These are phyloP conservation scores for Carabus problematicus DNA, from an alignment of 2,888 invertebrate species.

Conservation along the genomic window DNA sequence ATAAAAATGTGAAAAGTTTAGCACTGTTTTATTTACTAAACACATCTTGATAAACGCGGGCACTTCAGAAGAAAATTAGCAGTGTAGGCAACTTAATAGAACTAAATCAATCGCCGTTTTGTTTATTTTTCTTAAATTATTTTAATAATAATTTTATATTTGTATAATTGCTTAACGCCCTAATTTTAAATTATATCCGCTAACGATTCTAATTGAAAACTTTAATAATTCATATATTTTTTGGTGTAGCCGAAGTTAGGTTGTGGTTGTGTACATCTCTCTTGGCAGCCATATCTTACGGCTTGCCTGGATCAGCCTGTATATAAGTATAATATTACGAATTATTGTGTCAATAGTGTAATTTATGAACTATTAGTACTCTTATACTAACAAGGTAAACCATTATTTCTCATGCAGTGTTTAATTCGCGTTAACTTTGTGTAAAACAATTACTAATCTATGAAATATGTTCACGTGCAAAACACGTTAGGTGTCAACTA, in stretches of 20 bases:
- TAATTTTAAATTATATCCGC: no score
- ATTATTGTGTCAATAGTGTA: slow-evolving; percentile 1
- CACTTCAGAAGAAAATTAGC: no score
- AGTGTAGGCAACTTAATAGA: no score
- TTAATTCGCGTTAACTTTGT: not conserved
- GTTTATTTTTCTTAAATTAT: no score
- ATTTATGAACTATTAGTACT: slow-evolving; percentile 11
- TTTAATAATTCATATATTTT: no score
- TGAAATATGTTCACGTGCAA: slow-evolving; percentile 33
- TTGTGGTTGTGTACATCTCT: not conserved
- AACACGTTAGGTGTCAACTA: slow-evolving; percentile 1
- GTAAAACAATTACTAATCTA: not conserved
- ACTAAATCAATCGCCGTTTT: no score
- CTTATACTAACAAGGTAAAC: slow-evolving; percentile 18
- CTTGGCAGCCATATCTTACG: slow-evolving; percentile 22
- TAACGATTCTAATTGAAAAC: no score
- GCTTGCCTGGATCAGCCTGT: slow-evolving; percentile 6
- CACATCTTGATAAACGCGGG: not conserved
- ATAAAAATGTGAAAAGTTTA: slow-evolving; percentile 17
- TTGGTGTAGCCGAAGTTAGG: no score
- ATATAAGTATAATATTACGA: not conserved
- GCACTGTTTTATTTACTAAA: not conserved
- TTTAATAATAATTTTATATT: no score
- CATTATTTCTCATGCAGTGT: not conserved
- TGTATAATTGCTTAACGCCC: no score